Evolutionary conservation across 23 tunicate species (phyloP).

Genomic region (Halocynthia roretzi): DNA sequence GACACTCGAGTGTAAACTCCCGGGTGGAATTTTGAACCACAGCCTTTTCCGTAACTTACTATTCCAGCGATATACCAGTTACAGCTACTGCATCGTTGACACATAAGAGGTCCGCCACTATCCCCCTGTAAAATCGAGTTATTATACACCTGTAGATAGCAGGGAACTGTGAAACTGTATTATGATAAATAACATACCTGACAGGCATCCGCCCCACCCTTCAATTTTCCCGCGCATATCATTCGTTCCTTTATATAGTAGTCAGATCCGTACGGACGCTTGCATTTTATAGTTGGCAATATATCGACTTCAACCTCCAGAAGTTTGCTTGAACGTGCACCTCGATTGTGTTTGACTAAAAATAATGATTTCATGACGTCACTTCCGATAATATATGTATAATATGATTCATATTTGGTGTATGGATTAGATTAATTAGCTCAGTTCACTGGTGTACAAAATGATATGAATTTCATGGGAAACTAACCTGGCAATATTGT

Average conservation of each 20-base stretch:
- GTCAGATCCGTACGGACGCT: background rate
- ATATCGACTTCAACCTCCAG: background rate
- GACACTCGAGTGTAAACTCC: slow-evolving; percentile 50
- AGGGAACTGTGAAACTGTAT: no score
- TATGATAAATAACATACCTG: background rate
- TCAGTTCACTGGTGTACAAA: no score
- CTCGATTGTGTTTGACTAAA: no score
- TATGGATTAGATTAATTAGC: no score
- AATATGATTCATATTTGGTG: no score
- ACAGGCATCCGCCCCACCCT: background rate
- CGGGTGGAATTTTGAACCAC: slow-evolving; percentile 25
- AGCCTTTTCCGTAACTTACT: slow-evolving; percentile 28
- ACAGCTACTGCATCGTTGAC: slow-evolving; percentile 48
- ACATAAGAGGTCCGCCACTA: slow-evolving; percentile 59
- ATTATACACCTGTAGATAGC: no score
- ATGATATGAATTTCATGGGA: no score
- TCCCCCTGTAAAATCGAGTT: slow-evolving; percentile 32
- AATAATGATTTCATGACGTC: no score
- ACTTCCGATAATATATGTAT: no score
- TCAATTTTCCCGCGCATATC: background rate
- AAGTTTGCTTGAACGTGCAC: no score
- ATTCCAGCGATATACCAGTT: slow-evolving; percentile 48
- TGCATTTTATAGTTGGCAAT: background rate
- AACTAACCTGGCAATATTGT: no score
- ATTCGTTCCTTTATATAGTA: background rate